phyloP scores from a whole-genome alignment of 2,113 vertebrate species.

The Sakesphorus luctuosus region DNA sequence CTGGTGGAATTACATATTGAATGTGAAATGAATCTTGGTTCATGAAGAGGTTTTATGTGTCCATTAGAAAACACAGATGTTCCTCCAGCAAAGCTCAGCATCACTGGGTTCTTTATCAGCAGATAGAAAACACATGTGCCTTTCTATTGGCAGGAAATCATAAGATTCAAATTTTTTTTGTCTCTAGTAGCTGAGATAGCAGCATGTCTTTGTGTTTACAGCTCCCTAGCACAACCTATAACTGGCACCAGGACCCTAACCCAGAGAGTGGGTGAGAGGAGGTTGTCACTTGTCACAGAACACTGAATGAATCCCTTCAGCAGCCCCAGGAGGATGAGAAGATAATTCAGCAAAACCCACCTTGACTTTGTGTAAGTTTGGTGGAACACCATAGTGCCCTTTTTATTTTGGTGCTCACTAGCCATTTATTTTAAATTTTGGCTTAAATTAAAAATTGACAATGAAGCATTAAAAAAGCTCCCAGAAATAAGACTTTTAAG shows the following conservation, averaged over 20 bases:
- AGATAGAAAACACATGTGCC: slow-evolving; percentile 63
- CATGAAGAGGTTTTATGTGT: slow-evolving; percentile 20
- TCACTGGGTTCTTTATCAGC: slow-evolving; percentile 49
- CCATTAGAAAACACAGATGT: slow-evolving; percentile 29
- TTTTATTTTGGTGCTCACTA: not conserved
- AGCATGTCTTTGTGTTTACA: slow-evolving; percentile 27
- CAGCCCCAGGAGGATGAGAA: not conserved
- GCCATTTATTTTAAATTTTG: not conserved
- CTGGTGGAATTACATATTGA: slow-evolving; percentile 5
- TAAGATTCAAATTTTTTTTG: not conserved
- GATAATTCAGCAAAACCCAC: not conserved
- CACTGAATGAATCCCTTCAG: not conserved
- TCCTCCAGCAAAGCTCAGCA: slow-evolving; percentile 3
- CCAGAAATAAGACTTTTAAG: not conserved
- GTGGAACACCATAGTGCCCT: not conserved
- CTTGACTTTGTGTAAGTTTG: not conserved
- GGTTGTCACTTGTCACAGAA: not conserved
- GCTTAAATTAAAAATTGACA: not conserved
- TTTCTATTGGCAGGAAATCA: slow-evolving; percentile 35
- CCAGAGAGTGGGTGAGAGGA: not conserved
- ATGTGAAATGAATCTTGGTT: not conserved
- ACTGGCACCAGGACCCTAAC: not conserved
- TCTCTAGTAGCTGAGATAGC: slow-evolving; percentile 19
- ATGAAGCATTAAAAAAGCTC: not conserved
- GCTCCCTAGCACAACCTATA: not conserved